A percentile compares a stretch with the other conserved stretches of the same genome.
These are phyloP conservation scores for Bombus sylvicola DNA, from an alignment of 1,140 invertebrate species.

Conservation along the genomic window DNA sequence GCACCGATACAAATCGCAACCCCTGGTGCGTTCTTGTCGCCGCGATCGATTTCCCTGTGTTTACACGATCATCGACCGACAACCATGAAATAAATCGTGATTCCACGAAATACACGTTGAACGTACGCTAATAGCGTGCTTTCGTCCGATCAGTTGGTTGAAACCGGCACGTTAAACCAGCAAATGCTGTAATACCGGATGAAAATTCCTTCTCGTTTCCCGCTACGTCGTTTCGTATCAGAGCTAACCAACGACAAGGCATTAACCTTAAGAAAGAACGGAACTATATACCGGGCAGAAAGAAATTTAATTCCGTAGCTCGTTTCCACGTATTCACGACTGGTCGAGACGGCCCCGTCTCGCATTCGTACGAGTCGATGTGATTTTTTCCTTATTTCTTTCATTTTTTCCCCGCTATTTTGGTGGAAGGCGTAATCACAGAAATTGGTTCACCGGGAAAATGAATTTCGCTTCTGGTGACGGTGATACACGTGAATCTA, in stretches of 20 bases:
- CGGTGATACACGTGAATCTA: conserved; percentile 19
- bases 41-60: conserved; percentile 7
- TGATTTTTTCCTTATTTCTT: not conserved
- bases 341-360: not conserved
- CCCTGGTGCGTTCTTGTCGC: not conserved
- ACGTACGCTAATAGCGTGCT: not conserved
- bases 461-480: not conserved
- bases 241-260: not conserved
- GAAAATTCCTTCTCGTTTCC: not conserved
- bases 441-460: not conserved
- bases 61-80: conserved; percentile 11
- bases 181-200: not conserved
- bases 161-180: too few relatives aligned
- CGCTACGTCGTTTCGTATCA: not conserved
- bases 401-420: too few relatives aligned
- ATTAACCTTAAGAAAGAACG: conserved; percentile 3
- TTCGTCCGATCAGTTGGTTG: too few relatives aligned
- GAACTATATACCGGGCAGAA: not conserved
- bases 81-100: conserved; percentile 15
- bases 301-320: conserved; percentile 1
- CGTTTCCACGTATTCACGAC: conserved; percentile 2
- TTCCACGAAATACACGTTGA: not conserved
- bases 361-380: not conserved
- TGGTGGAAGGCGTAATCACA: not conserved
- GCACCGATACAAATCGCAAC: conserved; percentile 32